phyloP scores from a whole-genome alignment of 2,113 vertebrate species.

The Oostethus manadensis region DNA sequence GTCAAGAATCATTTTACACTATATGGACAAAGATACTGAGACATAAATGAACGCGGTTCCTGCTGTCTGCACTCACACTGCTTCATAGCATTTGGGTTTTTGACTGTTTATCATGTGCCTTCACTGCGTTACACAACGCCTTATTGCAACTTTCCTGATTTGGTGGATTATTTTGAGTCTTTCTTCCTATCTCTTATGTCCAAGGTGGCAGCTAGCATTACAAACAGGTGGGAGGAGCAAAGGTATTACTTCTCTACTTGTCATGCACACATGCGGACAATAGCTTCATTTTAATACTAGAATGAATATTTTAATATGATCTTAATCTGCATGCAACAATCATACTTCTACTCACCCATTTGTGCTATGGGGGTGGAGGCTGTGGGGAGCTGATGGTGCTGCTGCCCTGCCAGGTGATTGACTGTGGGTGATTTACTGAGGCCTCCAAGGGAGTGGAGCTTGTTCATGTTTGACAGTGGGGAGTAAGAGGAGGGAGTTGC shows the following conservation, averaged over 20 bases:
- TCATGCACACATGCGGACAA: too few relatives aligned
- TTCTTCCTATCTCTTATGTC: too few relatives aligned
- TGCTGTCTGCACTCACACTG: too few relatives aligned
- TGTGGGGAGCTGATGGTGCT: constrained; percentile 75
- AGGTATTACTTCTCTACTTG: not conserved
- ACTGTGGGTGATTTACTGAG: constrained; percentile 84
- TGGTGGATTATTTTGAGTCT: too few relatives aligned
- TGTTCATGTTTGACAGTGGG: constrained; percentile 82
- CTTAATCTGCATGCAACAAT: too few relatives aligned
- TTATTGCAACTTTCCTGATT: not conserved
- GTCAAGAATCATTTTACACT: not conserved
- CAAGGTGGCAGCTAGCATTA: too few relatives aligned
- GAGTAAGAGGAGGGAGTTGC: constrained; percentile 80
- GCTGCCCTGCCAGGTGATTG: constrained; percentile 90
- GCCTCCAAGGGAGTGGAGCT: constrained; percentile 74
- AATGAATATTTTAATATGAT: too few relatives aligned
- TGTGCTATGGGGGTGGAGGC: constrained; percentile 73
- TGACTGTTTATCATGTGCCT: too few relatives aligned
- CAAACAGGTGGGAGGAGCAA: too few relatives aligned
- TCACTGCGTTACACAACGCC: not conserved
- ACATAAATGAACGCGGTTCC: not conserved
- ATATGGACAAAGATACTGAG: not conserved
- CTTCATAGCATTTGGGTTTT: too few relatives aligned
- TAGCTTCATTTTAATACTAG: too few relatives aligned
- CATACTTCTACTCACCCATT: constrained; percentile 75